phyloP scores from a whole-genome alignment of 2,888 invertebrate species.

The Gari tellinella region DNA sequence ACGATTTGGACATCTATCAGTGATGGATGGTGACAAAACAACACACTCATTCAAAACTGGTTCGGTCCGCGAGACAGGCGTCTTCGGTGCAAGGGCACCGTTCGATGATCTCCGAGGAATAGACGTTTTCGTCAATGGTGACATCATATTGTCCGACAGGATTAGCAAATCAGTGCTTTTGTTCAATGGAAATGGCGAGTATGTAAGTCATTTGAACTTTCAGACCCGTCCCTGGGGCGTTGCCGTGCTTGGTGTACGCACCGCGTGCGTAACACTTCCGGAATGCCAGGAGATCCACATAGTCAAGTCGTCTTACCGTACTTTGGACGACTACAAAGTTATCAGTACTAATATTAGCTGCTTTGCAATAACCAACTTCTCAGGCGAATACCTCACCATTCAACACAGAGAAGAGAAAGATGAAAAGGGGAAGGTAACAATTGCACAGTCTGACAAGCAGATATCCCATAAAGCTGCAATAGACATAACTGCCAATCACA shows the following conservation, averaged over 20 bases:
- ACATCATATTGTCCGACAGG: conserved; percentile 39
- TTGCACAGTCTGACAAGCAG: conserved; percentile 43
- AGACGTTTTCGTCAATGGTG: conserved; percentile 45
- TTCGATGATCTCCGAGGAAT: conserved; percentile 48
- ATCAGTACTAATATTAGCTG: conserved; percentile 46
- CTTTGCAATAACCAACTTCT: conserved; percentile 47
- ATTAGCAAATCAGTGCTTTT: conserved; percentile 46
- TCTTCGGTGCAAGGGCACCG: conserved; percentile 38
- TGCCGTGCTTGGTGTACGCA: conserved; percentile 42
- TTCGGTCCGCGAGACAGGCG: conserved; percentile 32
- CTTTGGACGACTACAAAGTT: conserved; percentile 28
- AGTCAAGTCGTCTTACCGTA: conserved; percentile 33
- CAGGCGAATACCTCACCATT: conserved; percentile 40
- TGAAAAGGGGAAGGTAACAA: conserved; percentile 45
- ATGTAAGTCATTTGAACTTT: conserved; percentile 43
- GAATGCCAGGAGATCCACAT: conserved; percentile 38
- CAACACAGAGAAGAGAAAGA: conserved; percentile 46
- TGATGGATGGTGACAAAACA: conserved; percentile 17
- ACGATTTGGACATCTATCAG: conserved; percentile 46
- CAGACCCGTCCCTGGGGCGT: conserved; percentile 40
- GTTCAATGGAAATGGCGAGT: conserved; percentile 46
- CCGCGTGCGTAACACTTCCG: conserved; percentile 38
- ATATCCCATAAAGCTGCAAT: conserved; percentile 28
- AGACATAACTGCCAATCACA: conserved; percentile 22
- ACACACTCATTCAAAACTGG: conserved; percentile 14